Evolutionary conservation across 1,140 invertebrate species (phyloP), one percentile per base, ranked within the genome.

Genomic region (Temnothorax longispinosus): DNA sequence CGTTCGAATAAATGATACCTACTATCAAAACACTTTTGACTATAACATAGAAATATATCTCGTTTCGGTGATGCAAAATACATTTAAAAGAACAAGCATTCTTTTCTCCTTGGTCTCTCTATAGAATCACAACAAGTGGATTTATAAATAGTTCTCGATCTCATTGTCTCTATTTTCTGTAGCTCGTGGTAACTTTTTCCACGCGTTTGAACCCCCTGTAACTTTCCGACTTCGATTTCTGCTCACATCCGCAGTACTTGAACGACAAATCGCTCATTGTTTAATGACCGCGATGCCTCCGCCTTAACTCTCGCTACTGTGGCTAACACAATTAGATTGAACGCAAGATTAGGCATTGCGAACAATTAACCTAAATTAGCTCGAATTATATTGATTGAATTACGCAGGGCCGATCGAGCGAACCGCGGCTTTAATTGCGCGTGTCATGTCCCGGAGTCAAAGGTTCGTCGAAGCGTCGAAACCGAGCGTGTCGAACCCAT

Each of bases 301-400:
- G 38, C 4, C 13, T n/a, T n/a, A 64, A n/a, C n/a, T 47, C 6
- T 74, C 71, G 75, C 21, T 54, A n/a, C 54, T 47, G 41, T 74
- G 60, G 62, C 71, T 52, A 44, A 72, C 62, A 52, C 88, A 60
- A 89, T 90, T 74, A 69, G 75, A 87, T 90, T 44, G 65, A 35
- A 87, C 74, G 84, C 81, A 58, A 52, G 76, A 89, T 89, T 89
- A 89, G 77, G 75, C 69, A 72, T 85, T 47, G 52, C 32, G 13
- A 67, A 13, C 85, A 87, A 90, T 90, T 89, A 90, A 89, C 41
- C 77, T 67, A 65, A 89, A 89, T 89, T 76, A 89, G 58, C 60
- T 89, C 21, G 69, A 85, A 90, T 90, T 89, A 90, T 86, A 86
- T 90, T 87, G 89, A 90, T 89, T 90, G 89, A 90, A 90, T 90